phyloP scores from a whole-genome alignment of 2,797 vertebrate species.

The Melanotaenia maccullochi region DNA sequence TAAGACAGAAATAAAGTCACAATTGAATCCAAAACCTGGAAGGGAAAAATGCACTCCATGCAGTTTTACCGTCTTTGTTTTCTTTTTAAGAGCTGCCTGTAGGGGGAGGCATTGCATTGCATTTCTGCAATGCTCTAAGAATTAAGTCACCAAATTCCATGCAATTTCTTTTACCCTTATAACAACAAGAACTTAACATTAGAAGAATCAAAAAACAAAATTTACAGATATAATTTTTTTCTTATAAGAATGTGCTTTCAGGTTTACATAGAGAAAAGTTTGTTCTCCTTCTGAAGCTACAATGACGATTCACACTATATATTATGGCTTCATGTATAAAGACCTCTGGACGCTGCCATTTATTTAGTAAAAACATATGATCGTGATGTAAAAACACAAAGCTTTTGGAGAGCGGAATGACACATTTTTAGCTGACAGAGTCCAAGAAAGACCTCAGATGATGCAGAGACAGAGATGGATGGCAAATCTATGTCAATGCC shows the following conservation, averaged over 20 bases:
- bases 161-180: not conserved
- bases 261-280: not conserved
- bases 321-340: not conserved
- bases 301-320: not conserved
- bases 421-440: constrained; percentile 9
- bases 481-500: constrained; percentile 29
- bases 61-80: not conserved
- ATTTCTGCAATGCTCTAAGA: not conserved
- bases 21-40: not conserved
- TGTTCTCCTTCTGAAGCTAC: not conserved
- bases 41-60: not conserved
- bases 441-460: constrained; percentile 20
- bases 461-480: constrained; percentile 37
- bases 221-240: not conserved
- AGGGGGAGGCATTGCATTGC: constrained; percentile 64
- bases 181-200: too few relatives aligned
- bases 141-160: not conserved
- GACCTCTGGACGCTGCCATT: not conserved
- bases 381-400: not conserved
- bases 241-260: too few relatives aligned
- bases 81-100: constrained; percentile 21
- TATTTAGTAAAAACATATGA: not conserved
- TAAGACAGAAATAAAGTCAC: not conserved
- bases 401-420: not conserved
- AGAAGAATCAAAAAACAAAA: too few relatives aligned